These are phyloP conservation scores for Pegoplata infirma DNA, from an alignment of 2,888 invertebrate genomes.

Conservation along the genomic window DNA sequence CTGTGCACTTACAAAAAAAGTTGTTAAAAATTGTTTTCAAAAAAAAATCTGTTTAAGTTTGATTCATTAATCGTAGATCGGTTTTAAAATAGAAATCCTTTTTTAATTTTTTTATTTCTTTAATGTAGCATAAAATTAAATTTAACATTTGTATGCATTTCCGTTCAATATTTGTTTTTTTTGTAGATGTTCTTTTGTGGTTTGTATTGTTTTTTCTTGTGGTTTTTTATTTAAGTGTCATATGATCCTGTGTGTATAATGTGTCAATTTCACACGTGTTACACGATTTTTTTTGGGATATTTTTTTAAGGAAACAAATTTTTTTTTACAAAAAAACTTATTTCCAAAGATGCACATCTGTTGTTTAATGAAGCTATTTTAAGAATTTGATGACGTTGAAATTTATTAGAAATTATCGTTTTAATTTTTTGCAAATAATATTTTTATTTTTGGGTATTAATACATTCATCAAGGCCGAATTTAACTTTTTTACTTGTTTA, in stretches of 20 bases:
- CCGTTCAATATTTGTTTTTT: slow-evolving; percentile 23
- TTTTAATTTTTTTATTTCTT: neutral
- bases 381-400: neutral
- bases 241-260: slow-evolving; percentile 51
- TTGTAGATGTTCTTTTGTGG: no score
- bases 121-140: neutral
- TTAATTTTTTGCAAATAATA: neutral
- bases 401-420: neutral
- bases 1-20: neutral
- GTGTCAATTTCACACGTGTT: slow-evolving; percentile 75
- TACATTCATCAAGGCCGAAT: no score
- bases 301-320: neutral
- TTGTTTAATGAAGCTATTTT: slow-evolving; percentile 14
- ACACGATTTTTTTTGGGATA: slow-evolving; percentile 35
- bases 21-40: no score
- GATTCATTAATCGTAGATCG: no score
- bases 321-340: neutral
- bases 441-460: no score
- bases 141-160: slow-evolving; percentile 42
- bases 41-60: neutral
- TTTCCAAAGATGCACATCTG: slow-evolving; percentile 23
- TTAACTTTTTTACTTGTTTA: no score
- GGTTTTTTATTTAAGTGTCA: slow-evolving; percentile 63
- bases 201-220: slow-evolving; percentile 30
- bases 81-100: slow-evolving; percentile 51